These are phyloP conservation scores for Heliconius hermathena DNA, from an alignment of 1,140 invertebrate species.

Conservation along the genomic window DNA sequence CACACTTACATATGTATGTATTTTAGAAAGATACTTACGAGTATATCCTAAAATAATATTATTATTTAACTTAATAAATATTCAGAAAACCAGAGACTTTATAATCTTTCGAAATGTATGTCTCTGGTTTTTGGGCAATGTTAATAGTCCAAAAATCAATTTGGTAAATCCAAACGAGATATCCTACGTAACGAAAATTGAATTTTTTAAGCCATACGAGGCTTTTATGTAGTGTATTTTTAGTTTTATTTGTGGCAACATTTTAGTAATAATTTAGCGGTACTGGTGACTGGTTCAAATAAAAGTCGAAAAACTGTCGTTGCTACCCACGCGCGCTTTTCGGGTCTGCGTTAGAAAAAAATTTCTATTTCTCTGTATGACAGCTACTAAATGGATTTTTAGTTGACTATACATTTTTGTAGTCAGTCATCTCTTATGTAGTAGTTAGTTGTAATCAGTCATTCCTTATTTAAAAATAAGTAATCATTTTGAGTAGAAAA, in stretches of 20 bases:
- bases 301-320: conserved; percentile 52
- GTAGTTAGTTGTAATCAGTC: not conserved
- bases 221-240: conserved; percentile 44
- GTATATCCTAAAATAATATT: too few species aligned
- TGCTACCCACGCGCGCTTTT: conserved; percentile 37
- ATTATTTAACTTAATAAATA: too few species aligned
- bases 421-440: not conserved
- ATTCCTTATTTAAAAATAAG: too few species aligned
- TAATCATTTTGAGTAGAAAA: too few species aligned
- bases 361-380: conserved; percentile 31
- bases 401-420: not conserved
- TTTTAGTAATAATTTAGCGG: conserved; percentile 53
- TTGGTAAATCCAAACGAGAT: conserved; percentile 28
- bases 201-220: conserved; percentile 54
- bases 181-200: conserved; percentile 47
- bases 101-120: not conserved
- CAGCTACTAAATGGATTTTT: conserved; percentile 24
- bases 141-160: conserved; percentile 17
- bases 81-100: too few species aligned
- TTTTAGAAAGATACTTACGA: too few species aligned
- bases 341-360: conserved; percentile 25
- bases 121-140: not conserved
- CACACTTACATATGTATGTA: too few species aligned
- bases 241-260: conserved; percentile 56
- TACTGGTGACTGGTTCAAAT: conserved; percentile 42